These are phyloP conservation scores for Sisyra terminalis DNA, from an alignment of 2,888 invertebrate genomes.

Conservation along the genomic window DNA sequence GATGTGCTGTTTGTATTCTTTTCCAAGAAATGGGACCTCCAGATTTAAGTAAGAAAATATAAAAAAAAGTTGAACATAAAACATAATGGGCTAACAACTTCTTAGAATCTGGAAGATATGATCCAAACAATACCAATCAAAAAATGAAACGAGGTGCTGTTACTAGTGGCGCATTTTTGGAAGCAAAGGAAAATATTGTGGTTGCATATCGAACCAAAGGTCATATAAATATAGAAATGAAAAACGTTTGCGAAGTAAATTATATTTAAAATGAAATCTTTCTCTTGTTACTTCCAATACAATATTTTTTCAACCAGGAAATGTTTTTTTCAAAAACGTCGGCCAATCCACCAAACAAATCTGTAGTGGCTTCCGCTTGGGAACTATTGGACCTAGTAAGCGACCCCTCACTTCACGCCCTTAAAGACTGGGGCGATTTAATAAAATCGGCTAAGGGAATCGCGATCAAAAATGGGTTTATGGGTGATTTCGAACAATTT, in stretches of 20 bases:
- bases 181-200: slow-evolving; percentile 45
- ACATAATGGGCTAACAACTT: slow-evolving; percentile 9
- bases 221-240: slow-evolving; percentile 38
- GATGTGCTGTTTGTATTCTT: slow-evolving; percentile 43
- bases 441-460: slow-evolving; percentile 27
- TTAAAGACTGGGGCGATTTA: slow-evolving; percentile 35
- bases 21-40: slow-evolving; percentile 49
- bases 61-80: slow-evolving; percentile 1
- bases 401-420: not conserved
- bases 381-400: slow-evolving; percentile 19
- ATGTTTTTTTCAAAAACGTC: slow-evolving; percentile 24
- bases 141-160: slow-evolving; percentile 39
- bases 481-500: slow-evolving; percentile 38
- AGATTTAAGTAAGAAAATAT: slow-evolving; percentile 35
- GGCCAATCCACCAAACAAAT: slow-evolving; percentile 19
- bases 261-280: not conserved
- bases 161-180: slow-evolving; percentile 38
- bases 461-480: slow-evolving; percentile 33
- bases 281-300: slow-evolving; percentile 1
- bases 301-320: slow-evolving; percentile 17
- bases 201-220: slow-evolving; percentile 49
- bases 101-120: slow-evolving; percentile 45
- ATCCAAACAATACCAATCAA: slow-evolving; percentile 22
- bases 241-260: slow-evolving; percentile 45
- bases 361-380: slow-evolving; percentile 20